Percentiles rank a stretch among this genome's conserved stretches.
phyloP scores from a whole-genome alignment of 1,140 invertebrate genomes.

The Drosophila kurseongensis region DNA sequence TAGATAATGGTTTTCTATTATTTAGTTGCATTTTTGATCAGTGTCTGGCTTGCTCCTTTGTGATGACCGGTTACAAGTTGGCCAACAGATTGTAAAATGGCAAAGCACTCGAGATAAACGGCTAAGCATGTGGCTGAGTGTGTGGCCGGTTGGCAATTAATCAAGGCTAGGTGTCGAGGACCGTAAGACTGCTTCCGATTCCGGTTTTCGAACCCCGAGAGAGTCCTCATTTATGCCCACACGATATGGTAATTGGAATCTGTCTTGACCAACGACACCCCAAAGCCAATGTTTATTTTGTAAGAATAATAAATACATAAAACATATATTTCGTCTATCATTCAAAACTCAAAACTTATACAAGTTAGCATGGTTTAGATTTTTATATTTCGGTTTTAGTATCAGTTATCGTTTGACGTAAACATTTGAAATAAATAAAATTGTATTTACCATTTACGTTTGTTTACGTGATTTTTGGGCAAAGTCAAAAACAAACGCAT shows the following conservation, averaged over 20 bases:
- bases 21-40: not conserved
- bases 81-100: constrained; percentile 45
- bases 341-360: too few species aligned
- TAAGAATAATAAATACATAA: not conserved
- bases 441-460: not conserved
- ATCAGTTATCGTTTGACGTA: not conserved
- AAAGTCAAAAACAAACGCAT: constrained; percentile 32
- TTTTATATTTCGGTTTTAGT: not conserved
- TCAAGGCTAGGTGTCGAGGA: constrained; percentile 42
- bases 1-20: not conserved
- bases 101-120: constrained; percentile 41
- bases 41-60: constrained; percentile 21
- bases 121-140: constrained; percentile 39
- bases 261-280: not conserved
- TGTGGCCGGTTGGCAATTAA: constrained; percentile 44
- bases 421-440: too few species aligned
- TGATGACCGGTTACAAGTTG: constrained; percentile 30
- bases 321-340: not conserved
- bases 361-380: not conserved
- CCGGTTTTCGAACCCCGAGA: constrained; percentile 19
- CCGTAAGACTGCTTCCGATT: constrained; percentile 40
- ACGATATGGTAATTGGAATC: constrained; percentile 17
- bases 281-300: not conserved
- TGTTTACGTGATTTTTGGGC: constrained; percentile 33
- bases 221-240: constrained; percentile 16